Base-by-base conservation (phyloP, 2,888 invertebrate species). In the Parasteatoda lunata region DNA sequence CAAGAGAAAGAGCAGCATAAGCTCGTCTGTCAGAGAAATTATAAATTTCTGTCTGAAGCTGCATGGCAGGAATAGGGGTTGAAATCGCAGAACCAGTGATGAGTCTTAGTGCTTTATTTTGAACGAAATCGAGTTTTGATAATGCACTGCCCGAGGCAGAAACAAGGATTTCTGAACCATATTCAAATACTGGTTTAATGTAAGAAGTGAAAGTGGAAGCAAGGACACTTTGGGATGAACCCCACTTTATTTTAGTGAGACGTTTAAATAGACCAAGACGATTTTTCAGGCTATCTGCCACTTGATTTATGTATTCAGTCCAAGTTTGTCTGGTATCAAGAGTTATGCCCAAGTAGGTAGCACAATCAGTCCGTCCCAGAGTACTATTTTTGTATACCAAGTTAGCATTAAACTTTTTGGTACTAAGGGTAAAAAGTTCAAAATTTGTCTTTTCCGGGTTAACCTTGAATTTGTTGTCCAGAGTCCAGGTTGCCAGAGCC, bases 21-120 rank as follows among this genome's bases (percentile, higher is more conserved):
- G 9, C 8, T 59, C 4, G 59, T 3, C 54, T 54, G 54, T 59
- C 59, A 59, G 8, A 59, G 7, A 59, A 59, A 59, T 59, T 6
- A 59, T 59, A 59, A 54, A 54, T 54, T 54, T 54, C 13, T 59
- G 59, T 59, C 59, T 6, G 59, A 13, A 59, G 59, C 59, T 59
- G 59, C 59, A 59, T 11, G 8, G 72, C 13, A 51, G 72, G 8
- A 72, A 72, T 15, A 72, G 15, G 72, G 52, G 52, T 72, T 15
- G 72, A 72, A n/a, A 72, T 9, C 9, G 72, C 52, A 48, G n/a
- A 49, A 72, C 72, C 49, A 72, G 52, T 72, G 13, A 52, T 52
- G 6, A 72, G 52, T 51, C 52, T 45, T n/a, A 72, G 15, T 49
- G 52, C 52, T 9, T 48, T n/a, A 48, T 72, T 72, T 51, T 72